Evolutionary conservation across 2,113 vertebrate species (phyloP).

Genomic region (Galemys pyrenaicus): DNA sequence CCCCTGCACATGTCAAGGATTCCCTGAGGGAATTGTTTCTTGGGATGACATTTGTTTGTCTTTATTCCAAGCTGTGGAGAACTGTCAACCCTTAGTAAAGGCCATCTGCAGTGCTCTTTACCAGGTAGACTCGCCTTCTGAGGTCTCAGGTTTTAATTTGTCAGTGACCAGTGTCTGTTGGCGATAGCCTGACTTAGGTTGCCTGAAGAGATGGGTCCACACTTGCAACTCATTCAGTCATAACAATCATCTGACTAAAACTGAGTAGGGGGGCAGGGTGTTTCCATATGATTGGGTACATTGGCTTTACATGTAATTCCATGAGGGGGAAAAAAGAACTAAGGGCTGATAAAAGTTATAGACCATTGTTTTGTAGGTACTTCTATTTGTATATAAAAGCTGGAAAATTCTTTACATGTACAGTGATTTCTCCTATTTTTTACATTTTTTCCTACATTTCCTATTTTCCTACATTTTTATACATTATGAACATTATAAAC

Average conservation of each 20-base stretch:
- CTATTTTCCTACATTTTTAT: too few relatives aligned
- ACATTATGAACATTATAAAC: not conserved
- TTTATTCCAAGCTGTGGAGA: not conserved
- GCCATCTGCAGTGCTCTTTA: not conserved
- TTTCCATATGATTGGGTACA: not conserved
- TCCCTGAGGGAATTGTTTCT: not conserved
- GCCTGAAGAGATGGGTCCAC: not conserved
- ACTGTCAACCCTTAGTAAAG: not conserved
- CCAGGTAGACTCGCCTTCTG: not conserved
- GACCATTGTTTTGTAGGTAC: not conserved
- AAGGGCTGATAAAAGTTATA: not conserved
- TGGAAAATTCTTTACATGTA: not conserved
- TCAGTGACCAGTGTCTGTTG: not conserved
- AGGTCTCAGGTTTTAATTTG: not conserved
- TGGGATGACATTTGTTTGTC: not conserved
- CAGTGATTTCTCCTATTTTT: not conserved
- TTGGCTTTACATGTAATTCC: not conserved
- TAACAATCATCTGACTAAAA: not conserved
- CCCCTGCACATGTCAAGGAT: too few relatives aligned
- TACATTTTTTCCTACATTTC: too few relatives aligned
- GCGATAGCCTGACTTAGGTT: not conserved
- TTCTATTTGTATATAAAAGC: not conserved
- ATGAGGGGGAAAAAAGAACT: not conserved
- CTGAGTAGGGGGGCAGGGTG: not conserved
- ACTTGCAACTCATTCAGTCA: rapidly evolving